Conservation (phyloP, 2,797 vertebrate genomes). For the Falco biarmicus region DNA sequence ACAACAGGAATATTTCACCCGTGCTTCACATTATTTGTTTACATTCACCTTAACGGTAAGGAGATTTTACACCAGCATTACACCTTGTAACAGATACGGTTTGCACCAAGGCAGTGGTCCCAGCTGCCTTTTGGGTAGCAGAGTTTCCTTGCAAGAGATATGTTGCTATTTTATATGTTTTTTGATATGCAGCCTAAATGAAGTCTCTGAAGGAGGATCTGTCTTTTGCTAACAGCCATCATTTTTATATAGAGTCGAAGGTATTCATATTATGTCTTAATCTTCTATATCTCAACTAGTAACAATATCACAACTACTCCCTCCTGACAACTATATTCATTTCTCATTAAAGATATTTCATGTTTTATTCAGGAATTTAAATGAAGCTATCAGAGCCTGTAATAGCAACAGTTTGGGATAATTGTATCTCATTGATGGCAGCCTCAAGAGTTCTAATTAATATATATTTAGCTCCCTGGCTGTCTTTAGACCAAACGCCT, state of each 20-base stretch:
- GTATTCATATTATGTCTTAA: conserved; percentile 82
- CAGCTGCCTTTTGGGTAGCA: neutral
- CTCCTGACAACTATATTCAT: conserved; percentile 83
- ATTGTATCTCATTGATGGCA: conserved; percentile 83
- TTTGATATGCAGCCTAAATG: conserved; percentile 34
- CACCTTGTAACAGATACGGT: neutral
- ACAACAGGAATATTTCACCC: neutral
- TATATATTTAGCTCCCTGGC: conserved; percentile 84
- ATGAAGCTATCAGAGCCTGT: conserved; percentile 85
- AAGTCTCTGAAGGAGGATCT: conserved; percentile 77
- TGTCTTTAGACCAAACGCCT: conserved; percentile 80
- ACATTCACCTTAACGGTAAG: neutral
- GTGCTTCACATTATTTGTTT: neutral
- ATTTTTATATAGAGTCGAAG: conserved; percentile 79
- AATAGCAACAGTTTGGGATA: conserved; percentile 85
- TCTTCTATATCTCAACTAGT: conserved; percentile 79
- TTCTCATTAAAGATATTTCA: conserved; percentile 87
- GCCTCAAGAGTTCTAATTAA: conserved; percentile 87
- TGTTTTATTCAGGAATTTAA: conserved; percentile 89
- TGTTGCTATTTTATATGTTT: conserved; percentile 14
- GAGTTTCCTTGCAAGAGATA: conserved; percentile 23
- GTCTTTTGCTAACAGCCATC: conserved; percentile 79
- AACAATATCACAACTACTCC: conserved; percentile 82
- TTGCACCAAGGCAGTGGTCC: neutral
- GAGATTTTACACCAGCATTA: neutral